Percentiles rank a stretch among this genome's conserved stretches.
These are phyloP conservation scores for Poecilia velifera DNA, from an alignment of 2,797 vertebrate genomes.

Conservation along the genomic window DNA sequence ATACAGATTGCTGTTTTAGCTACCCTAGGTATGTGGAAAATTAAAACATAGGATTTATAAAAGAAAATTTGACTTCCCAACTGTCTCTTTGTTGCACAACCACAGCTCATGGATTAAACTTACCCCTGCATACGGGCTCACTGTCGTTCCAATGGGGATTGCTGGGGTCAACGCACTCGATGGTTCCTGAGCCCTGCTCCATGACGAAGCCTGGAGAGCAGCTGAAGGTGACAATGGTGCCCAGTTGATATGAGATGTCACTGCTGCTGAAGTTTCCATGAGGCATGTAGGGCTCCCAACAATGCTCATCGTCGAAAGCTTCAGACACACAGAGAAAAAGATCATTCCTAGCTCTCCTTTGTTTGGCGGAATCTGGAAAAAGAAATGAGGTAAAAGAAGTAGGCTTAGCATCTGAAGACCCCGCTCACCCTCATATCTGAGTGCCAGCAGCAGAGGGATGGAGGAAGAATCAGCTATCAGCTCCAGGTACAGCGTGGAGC, in stretches of 20 bases:
- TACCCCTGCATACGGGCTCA: slow-evolving; percentile 91
- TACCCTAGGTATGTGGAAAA: neutral
- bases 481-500: slow-evolving; percentile 88
- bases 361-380: slow-evolving; percentile 32
- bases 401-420: neutral
- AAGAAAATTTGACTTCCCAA: neutral
- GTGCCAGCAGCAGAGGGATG: slow-evolving; percentile 88
- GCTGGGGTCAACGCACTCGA: slow-evolving; percentile 89
- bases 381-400: slow-evolving; percentile 6
- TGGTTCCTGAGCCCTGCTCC: slow-evolving; percentile 87
- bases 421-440: slow-evolving; percentile 89
- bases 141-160: slow-evolving; percentile 94
- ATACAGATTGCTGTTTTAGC: neutral
- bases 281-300: slow-evolving; percentile 91
- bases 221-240: slow-evolving; percentile 86
- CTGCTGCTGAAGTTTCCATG: slow-evolving; percentile 93
- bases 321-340: slow-evolving; percentile 5
- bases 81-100: neutral
- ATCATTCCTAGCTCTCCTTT: neutral
- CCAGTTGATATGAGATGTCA: slow-evolving; percentile 87
- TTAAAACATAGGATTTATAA: neutral
- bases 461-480: slow-evolving; percentile 89
- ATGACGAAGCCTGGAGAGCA: slow-evolving; percentile 91
- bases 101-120: neutral
- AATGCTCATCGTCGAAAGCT: slow-evolving; percentile 93